These are phyloP conservation scores for Drosophila neotestacea DNA, from an alignment of 2,888 invertebrate genomes.

Conservation along the genomic window DNA sequence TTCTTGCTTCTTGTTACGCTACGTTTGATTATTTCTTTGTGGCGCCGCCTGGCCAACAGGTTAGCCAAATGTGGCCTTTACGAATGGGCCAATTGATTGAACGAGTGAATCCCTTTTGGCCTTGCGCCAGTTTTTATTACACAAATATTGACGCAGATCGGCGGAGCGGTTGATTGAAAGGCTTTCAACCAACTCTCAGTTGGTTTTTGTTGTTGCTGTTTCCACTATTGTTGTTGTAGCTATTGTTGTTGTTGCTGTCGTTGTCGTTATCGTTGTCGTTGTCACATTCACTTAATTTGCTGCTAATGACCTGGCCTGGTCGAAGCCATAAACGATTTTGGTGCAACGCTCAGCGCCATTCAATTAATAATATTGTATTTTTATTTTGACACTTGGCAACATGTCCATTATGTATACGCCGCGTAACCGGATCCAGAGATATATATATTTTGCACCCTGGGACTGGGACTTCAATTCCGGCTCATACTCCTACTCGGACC, in stretches of 20 bases:
- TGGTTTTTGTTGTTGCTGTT: too few relatives aligned
- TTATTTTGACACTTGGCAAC: constrained; percentile 63
- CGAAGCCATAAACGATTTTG: constrained; percentile 36
- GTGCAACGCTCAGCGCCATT: constrained; percentile 35
- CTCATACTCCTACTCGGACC: too few relatives aligned
- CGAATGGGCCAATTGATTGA: constrained; percentile 52
- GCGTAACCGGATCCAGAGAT: constrained; percentile 21
- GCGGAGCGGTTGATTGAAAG: constrained; percentile 60
- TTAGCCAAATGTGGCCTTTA: constrained; percentile 63
- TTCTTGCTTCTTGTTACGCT: not conserved
- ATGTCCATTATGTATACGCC: constrained; percentile 48
- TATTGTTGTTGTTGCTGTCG: constrained; percentile 12
- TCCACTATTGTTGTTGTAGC: constrained; percentile 10
- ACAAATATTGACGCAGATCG: constrained; percentile 52
- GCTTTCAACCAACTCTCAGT: constrained; percentile 44
- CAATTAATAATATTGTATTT: constrained; percentile 52
- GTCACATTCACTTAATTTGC: constrained; percentile 59
- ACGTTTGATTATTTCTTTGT: constrained; percentile 32
- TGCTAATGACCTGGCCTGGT: constrained; percentile 65
- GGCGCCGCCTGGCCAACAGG: constrained; percentile 67
- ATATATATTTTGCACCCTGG: not conserved
- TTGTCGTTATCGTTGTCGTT: constrained; percentile 26
- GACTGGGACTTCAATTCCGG: constrained; percentile 2
- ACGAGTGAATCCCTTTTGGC: constrained; percentile 36
- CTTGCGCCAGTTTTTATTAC: constrained; percentile 46